Percentiles rank a stretch among this genome's conserved stretches.
phyloP scores from a whole-genome alignment of 2,888 invertebrate genomes.

The Eumerus sabulonum region DNA sequence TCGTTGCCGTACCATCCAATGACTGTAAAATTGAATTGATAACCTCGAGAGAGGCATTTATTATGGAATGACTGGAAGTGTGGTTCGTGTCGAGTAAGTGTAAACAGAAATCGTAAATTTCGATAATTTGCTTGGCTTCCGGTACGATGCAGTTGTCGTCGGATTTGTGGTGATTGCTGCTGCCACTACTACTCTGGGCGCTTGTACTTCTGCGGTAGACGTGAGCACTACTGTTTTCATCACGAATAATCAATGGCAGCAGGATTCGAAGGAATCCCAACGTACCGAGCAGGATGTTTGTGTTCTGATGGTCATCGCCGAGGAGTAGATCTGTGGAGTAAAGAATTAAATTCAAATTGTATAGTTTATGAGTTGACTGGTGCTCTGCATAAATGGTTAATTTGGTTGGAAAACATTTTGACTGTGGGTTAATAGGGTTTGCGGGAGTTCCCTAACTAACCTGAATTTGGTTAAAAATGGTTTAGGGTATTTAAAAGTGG shows the following conservation, averaged over 20 bases:
- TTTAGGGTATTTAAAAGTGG: too few relatives aligned
- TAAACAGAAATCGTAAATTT: slow-evolving; percentile 89
- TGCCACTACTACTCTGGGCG: slow-evolving; percentile 24
- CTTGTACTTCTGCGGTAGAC: slow-evolving; percentile 27
- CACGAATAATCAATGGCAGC: slow-evolving; percentile 81
- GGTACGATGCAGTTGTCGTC: slow-evolving; percentile 57
- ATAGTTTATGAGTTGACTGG: slow-evolving; percentile 16
- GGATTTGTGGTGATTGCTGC: slow-evolving; percentile 31
- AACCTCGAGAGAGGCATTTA: slow-evolving; percentile 91
- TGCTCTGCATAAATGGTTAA: slow-evolving; percentile 21
- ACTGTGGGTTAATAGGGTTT: not conserved
- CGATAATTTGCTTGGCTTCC: slow-evolving; percentile 78
- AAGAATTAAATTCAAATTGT: slow-evolving; percentile 33
- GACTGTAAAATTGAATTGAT: slow-evolving; percentile 77
- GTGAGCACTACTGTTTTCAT: slow-evolving; percentile 48
- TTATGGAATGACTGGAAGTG: slow-evolving; percentile 90
- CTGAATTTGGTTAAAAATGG: too few relatives aligned
- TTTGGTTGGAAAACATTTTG: slow-evolving; percentile 34
- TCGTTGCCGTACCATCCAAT: slow-evolving; percentile 70
- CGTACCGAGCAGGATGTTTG: slow-evolving; percentile 82
- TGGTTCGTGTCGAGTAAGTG: slow-evolving; percentile 84
- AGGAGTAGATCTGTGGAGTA: slow-evolving; percentile 74
- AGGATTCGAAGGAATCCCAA: slow-evolving; percentile 84
- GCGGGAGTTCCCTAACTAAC: too few relatives aligned
- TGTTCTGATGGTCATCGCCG: slow-evolving; percentile 77